Evolutionary conservation across 2,113 vertebrate genomes (phyloP), one percentile per base, ranked within the genome.

Genomic region (Gallinago undulata): DNA sequence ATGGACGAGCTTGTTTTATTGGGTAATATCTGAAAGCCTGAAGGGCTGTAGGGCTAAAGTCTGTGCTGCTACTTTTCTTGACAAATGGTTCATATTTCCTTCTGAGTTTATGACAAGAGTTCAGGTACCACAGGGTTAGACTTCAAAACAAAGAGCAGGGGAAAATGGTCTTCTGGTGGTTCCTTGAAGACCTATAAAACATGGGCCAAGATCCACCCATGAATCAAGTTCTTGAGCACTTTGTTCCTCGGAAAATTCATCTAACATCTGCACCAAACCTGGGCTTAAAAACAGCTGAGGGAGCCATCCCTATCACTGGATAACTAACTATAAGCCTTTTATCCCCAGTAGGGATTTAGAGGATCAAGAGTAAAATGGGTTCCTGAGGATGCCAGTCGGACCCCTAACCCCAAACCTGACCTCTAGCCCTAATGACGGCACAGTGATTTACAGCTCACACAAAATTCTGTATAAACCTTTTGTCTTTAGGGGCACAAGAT

Each of bases 121-220:
- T 79, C 95, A 60, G 0, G 17, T 62, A 82, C 74, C 81, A 63
- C 4, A 87, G 91, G 81, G 77, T 84, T 56, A 84, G 89, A 92
- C 87, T 95, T 79, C 87, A 70, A 87, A 93, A 67, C 28, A 81
- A 47, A 78, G 60, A 82, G 69, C 66, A 79, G 24, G 64, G 47
- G 79, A 89, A 94, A 91, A 89, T n/a, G 70, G 56, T 8, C 45
- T 91, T 84, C 76, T 50, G 45, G 43, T 69, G 81, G 33, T 56
- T 96, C 87, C 91, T 93, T 75, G 70, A 91, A 93, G 91, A 94
- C 66, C 84, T 79, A 76, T 93, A 96, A 96, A 97, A 79, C 9
- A 10, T 6, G 51, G 74, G 74, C 91, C 77, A 73, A 85, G 89
- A 69, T 56, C 77, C 31, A 62, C 4, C 45, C 84, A 74, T 91